A percentile compares a stretch with the other conserved stretches of the same genome.
Evolutionary conservation across 2,113 vertebrate species (phyloP).

Genomic region (Cyprinus carpio): DNA sequence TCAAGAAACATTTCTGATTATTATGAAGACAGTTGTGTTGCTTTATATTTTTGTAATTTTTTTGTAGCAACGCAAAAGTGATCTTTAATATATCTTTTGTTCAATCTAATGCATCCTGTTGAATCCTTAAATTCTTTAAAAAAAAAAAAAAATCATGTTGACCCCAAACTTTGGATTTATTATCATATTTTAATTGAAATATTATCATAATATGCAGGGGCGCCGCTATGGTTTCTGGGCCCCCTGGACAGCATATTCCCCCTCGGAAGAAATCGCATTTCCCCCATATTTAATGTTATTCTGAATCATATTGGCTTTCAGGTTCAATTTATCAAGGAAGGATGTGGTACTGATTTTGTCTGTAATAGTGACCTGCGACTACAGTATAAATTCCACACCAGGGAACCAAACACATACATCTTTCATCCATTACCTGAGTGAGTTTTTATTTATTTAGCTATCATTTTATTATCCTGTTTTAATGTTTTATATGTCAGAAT

Average conservation of each 20-base stretch:
- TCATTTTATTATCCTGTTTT: not conserved
- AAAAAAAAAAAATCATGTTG: not conserved
- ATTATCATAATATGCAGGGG: too few relatives aligned
- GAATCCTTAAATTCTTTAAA: not conserved
- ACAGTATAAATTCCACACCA: conserved; percentile 80
- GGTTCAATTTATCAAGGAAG: conserved; percentile 91
- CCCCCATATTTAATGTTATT: too few relatives aligned
- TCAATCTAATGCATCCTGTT: not conserved
- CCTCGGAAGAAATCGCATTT: too few relatives aligned
- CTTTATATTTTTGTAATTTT: too few relatives aligned
- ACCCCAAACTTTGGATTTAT: not conserved
- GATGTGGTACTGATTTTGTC: conserved; percentile 84
- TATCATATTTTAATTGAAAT: not conserved
- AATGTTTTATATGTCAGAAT: not conserved
- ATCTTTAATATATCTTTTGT: not conserved
- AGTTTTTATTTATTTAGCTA: conserved; percentile 63
- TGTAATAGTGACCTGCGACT: conserved; percentile 90
- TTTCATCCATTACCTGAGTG: conserved; percentile 82
- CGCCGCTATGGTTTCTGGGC: too few relatives aligned
- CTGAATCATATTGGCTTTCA: conserved; percentile 59
- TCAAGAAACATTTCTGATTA: not conserved
- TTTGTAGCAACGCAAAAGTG: not conserved
- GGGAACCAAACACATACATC: conserved; percentile 70
- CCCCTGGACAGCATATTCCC: too few relatives aligned
- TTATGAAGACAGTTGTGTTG: not conserved